Evolutionary conservation across 2,113 vertebrate species (phyloP), one percentile per base, ranked within the genome.

Genomic region (Thunnus thynnus): DNA sequence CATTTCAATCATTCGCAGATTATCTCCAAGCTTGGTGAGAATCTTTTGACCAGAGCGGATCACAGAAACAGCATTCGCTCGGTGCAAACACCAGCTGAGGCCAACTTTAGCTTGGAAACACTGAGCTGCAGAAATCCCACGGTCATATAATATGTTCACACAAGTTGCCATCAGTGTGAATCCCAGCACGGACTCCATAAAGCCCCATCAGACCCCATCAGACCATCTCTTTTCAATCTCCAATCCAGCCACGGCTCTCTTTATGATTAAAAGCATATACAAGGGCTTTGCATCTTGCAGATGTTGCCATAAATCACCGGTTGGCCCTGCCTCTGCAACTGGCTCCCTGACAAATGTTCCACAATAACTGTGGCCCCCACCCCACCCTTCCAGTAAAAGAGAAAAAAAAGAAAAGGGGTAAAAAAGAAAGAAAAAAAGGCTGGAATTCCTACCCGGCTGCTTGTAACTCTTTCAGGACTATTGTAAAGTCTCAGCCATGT

Each of bases 271-370:
- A 93, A 92, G 47, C 91, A 86, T 74, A 86, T 76, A 75, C 78
- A 66, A 67, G 48, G 85, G 91, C 93, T 91, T 89, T 92, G 60
- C 52, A 80, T 90, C 92, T 91, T 94, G 89, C 93, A 95, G 94
- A 96, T 95, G 93, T 95, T 95, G 82, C 92, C 92, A 90, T 96
- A 97, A 97, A 96, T 96, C 95, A 95, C 1, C 89, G 83, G 82
- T 13, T 70, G 85, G 91, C 78, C 78, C 94, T 93, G 94, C 95
- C 95, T 95, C 77, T 92, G 89, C 89, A 88, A 94, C 94, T 96
- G 96, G 95, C 95, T 91, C 85, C 86, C 82, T 95, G 96, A 95
- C 95, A 97, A 95, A 95, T 80, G 91, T 87, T 93, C 94, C 93
- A 92, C 94, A 95, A 95, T 96, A 95, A 95, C 8, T 4, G 77